Percentiles rank a stretch among this genome's conserved stretches.
Conservation (phyloP, 2,113 vertebrate species). For the Zosterops hypoxanthus region DNA sequence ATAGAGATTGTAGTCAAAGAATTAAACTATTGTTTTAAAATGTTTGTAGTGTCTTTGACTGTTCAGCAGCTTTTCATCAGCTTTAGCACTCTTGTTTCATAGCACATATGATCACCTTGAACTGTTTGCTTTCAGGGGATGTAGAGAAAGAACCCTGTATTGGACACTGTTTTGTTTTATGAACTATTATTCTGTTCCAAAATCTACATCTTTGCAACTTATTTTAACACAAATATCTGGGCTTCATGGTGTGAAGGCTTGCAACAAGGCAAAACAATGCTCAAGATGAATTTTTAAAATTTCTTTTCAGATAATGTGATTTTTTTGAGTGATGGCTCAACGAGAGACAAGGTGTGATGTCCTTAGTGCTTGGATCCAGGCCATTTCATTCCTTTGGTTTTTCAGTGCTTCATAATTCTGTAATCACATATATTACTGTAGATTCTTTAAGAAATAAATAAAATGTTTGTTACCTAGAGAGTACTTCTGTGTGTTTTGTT, state of each 20-base stretch:
- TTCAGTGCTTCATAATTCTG: conserved; percentile 52
- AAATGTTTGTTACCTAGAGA: conserved; percentile 44
- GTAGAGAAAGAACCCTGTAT: neutral
- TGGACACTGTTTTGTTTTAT: neutral
- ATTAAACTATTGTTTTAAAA: neutral
- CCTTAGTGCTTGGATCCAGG: neutral
- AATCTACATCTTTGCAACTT: neutral
- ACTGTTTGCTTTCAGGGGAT: neutral
- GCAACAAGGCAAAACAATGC: neutral
- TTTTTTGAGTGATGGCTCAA: conserved; percentile 86
- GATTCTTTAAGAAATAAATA: conserved; percentile 70
- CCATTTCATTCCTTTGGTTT: conserved; percentile 27
- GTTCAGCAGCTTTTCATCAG: neutral
- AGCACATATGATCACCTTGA: neutral
- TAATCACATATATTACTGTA: conserved; percentile 59
- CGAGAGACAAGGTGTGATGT: conserved; percentile 79
- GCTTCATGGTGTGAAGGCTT: neutral
- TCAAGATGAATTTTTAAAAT: conserved; percentile 26
- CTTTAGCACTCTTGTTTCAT: neutral
- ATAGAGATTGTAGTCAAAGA: neutral
- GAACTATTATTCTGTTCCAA: neutral
- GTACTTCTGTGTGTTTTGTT: neutral
- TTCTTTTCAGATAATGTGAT: conserved; percentile 91
- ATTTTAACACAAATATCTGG: neutral
- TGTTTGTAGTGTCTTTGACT: neutral